Base-by-base conservation (phyloP, 2,797 vertebrate genomes). In the Coluber constrictor region DNA sequence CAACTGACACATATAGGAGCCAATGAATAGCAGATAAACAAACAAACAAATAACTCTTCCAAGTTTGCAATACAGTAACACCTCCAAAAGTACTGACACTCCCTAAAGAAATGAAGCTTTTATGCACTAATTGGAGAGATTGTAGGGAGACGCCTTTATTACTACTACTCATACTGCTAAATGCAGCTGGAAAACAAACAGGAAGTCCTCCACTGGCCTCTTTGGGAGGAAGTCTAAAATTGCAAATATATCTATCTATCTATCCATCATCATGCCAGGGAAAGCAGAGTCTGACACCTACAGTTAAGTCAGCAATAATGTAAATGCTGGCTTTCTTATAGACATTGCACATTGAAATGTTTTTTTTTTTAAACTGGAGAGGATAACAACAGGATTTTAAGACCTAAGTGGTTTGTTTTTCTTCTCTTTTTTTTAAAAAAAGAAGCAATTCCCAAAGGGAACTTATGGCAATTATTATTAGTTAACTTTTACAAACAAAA, bases 201-300 rank as follows among this genome's bases (percentile, higher is more conserved):
- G 89, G 60, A 91, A 89, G 92, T 86, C 51, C 20, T 89, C 32
- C 91, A 79, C 94, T 93, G 90, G 18, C 93, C 25, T 32, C 11
- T 88, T 92, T 92, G 79, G 66, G 60, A 70, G 32, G 56, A 70
- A 91, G 92, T 60, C 59, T 87, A 37, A 95, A 94, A 86, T 92
- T 90, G 93, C 94, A 90, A 90, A 43, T 9, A 3, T 37, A 20
- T 74, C 8, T 74, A 54, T 83, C 0, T 57, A 88, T 4, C 0
- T 63, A 88, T 55, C 90, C 94, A 96, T 92, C 94, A 94, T 93
- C 93, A 94, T 93, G 79, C n/a, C 93, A 89, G 61, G 51, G 90
- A 93, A 93, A 93, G 95, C 95, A 90, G 93, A 95, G 96, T 37
- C 96, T 94, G 96, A 97, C 96, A 96, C 95, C 97, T 97, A 96